A percentile compares a stretch with the other conserved stretches of the same genome.
These are phyloP conservation scores for Dynastes grantii DNA, from an alignment of 2,888 invertebrate species.

Conservation along the genomic window DNA sequence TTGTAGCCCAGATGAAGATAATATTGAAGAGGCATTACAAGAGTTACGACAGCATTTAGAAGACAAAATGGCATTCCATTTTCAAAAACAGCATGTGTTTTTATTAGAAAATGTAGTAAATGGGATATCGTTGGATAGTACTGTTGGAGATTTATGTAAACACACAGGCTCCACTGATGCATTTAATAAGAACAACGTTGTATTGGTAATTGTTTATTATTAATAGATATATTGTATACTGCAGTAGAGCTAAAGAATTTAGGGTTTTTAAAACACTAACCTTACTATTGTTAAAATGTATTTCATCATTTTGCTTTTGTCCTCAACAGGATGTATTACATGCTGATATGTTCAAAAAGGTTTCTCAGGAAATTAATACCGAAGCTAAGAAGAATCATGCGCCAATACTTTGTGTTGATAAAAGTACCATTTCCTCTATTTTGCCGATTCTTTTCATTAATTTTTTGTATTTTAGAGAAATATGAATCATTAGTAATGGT, in stretches of 20 bases:
- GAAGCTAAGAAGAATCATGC: conserved; percentile 70
- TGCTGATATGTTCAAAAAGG: conserved; percentile 76
- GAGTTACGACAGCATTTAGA: conserved; percentile 80
- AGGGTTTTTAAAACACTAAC: background rate
- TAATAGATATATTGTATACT: background rate
- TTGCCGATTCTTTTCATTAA: conserved; percentile 27
- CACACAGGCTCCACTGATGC: conserved; percentile 53
- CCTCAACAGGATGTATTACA: conserved; percentile 74
- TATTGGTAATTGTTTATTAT: conserved; percentile 11
- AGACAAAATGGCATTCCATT: conserved; percentile 82
- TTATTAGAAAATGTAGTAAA: conserved; percentile 76
- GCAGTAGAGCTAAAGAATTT: conserved; percentile 1
- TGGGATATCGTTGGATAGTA: conserved; percentile 73
- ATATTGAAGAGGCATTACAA: conserved; percentile 78
- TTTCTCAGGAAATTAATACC: conserved; percentile 74
- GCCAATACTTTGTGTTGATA: conserved; percentile 77
- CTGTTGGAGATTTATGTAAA: conserved; percentile 71
- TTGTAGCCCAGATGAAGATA: conserved; percentile 75
- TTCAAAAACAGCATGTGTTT: conserved; percentile 78
- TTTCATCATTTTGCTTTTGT: conserved; percentile 15
- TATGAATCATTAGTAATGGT: conserved; percentile 75
- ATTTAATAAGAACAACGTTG: conserved; percentile 22
- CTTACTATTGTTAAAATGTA: background rate
- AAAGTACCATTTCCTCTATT: conserved; percentile 71
- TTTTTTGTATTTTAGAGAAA: conserved; percentile 61